Conservation (phyloP, 2,113 vertebrate species). For the Heterochromis multidens region DNA sequence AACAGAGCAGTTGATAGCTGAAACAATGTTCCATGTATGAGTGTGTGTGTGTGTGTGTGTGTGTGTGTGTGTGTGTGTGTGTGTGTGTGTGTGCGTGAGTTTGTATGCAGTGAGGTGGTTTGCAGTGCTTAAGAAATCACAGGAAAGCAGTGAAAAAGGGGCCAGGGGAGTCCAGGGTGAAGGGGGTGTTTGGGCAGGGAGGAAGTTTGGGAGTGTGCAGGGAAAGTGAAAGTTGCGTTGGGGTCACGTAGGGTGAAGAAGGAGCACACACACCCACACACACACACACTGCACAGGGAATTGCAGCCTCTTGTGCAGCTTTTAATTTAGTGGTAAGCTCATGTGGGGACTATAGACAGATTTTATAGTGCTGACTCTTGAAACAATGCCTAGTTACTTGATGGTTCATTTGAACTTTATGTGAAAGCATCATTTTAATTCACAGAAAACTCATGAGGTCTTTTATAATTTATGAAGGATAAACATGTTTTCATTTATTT, state of each 20-base stretch:
- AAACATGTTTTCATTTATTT: background rate
- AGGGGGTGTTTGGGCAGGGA: conserved; percentile 60
- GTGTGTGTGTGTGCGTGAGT: conserved; percentile 6
- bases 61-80: conserved; percentile 18
- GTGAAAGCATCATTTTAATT: background rate
- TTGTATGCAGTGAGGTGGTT: conserved; percentile 25
- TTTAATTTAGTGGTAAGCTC: background rate
- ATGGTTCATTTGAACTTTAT: conserved; percentile 10
- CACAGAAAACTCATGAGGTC: background rate
- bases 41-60: background rate
- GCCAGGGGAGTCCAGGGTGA: conserved; percentile 64
- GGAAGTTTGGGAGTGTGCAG: conserved; percentile 39
- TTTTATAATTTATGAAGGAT: background rate
- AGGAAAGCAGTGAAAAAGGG: conserved; percentile 41
- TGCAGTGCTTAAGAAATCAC: conserved; percentile 36
- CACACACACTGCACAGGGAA: background rate
- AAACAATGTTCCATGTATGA: conserved; percentile 47
- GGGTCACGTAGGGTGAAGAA: conserved; percentile 28
- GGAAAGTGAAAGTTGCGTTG: conserved; percentile 55
- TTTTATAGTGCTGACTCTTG: background rate
- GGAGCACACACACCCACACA: background rate
- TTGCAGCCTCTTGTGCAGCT: conserved; percentile 15
- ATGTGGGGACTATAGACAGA: background rate
- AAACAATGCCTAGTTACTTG: background rate
- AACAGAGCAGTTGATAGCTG: conserved; percentile 29